Base-by-base conservation (phyloP, 2,113 vertebrate genomes). In the Ameiurus melas region DNA sequence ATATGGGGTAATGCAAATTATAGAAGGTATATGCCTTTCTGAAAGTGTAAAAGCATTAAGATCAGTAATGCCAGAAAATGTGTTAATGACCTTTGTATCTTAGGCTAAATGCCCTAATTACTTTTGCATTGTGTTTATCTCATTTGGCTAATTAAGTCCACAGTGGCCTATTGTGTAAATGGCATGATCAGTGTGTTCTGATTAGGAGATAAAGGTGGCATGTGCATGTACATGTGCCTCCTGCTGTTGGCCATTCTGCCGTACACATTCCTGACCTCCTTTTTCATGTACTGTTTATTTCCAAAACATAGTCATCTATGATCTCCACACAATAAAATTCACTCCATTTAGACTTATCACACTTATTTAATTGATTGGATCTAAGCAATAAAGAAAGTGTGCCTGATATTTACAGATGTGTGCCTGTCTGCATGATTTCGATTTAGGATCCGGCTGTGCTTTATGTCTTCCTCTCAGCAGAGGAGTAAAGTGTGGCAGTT, bases 351-450 rank as follows among this genome's bases (percentile, higher is more conserved):
- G 71, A 88, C 53, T 71, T 86, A 86, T 85, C 86, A 83, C 77
- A 66, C 77, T 84, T 75, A 89, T 90, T 75, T 84, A 86, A 83
- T 87, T 80, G 71, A 89, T 86, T 71, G 57, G 79, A 85, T 88
- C 87, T 85, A 77, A 78, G 43, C 89, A 81, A 87, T 81, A 89
- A 30, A 82, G 89, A 84, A 91, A 93, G 92, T 93, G 92, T 94
- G 92, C 90, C 88, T 22, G 80, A 39, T 93, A 91, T 93, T 93
- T 91, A 90, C n/a, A 27, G 87, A 43, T 47, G 79, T 73, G 58
- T 85, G 90, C 75, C 90, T 84, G 88, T 13, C 77, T 39, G 33
- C 3, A 5, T 86, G 73, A 80, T 89, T 83, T 81, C 73, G 62
- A 90, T 47, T 89, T 27, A 47, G 81, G 17, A 84, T 14, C 47